phyloP scores from a whole-genome alignment of 2,797 vertebrate genomes.

The Leptoclinus maculatus region DNA sequence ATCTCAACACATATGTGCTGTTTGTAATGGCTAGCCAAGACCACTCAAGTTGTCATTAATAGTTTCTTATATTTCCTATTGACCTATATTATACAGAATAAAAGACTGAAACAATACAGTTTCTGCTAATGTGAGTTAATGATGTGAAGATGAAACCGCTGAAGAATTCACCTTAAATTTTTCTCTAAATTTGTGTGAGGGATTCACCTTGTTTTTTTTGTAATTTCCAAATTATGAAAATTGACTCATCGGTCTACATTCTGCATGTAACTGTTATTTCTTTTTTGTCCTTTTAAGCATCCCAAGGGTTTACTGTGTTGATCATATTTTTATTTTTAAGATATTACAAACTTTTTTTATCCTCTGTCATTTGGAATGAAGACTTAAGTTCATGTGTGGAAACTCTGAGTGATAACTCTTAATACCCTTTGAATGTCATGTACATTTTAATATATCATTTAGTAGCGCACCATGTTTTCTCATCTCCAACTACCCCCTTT shows the following conservation, averaged over 20 bases:
- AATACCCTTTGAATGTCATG: slow-evolving; percentile 84
- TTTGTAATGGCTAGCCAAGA: slow-evolving; percentile 82
- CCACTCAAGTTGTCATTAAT: slow-evolving; percentile 80
- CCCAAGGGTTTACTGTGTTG: slow-evolving; percentile 87
- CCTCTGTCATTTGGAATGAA: slow-evolving; percentile 83
- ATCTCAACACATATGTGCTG: slow-evolving; percentile 77
- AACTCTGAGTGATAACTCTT: slow-evolving; percentile 82
- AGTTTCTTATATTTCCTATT: slow-evolving; percentile 85
- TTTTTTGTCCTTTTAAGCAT: slow-evolving; percentile 74
- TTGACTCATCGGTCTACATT: slow-evolving; percentile 77
- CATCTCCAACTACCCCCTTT: slow-evolving; percentile 82
- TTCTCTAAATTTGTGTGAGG: slow-evolving; percentile 63
- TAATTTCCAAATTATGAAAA: slow-evolving; percentile 52
- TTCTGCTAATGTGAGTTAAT: slow-evolving; percentile 80
- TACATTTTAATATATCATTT: slow-evolving; percentile 89
- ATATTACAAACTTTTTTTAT: slow-evolving; percentile 82
- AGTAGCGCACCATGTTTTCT: slow-evolving; percentile 86
- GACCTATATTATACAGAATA: slow-evolving; percentile 82
- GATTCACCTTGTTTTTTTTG: slow-evolving; percentile 62
- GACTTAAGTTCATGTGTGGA: slow-evolving; percentile 80
- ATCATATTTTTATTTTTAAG: slow-evolving; percentile 83
- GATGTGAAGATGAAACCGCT: slow-evolving; percentile 67
- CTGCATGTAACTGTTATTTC: slow-evolving; percentile 75
- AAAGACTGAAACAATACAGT: slow-evolving; percentile 79
- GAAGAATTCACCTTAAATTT: slow-evolving; percentile 61